Evolutionary conservation across 2,888 invertebrate genomes (phyloP).

Genomic region (Drosophila cognata): DNA sequence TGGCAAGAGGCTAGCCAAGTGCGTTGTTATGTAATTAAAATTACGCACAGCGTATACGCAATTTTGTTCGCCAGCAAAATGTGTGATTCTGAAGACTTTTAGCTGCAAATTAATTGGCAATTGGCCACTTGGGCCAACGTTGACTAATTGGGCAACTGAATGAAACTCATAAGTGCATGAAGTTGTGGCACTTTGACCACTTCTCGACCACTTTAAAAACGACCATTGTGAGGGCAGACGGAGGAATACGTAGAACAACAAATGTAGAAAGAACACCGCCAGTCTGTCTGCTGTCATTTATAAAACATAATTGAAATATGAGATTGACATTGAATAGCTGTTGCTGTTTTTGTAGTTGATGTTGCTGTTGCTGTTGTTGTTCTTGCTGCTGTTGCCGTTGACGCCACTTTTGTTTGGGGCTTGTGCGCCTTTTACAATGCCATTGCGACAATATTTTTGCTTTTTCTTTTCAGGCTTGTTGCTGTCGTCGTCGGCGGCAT

Average conservation of each 20-base stretch:
- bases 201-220: neutral
- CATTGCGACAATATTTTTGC: conserved; percentile 50
- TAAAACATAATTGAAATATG: conserved; percentile 79
- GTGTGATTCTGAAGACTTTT: conserved; percentile 27
- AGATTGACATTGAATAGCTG: conserved; percentile 77
- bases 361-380: conserved; percentile 23
- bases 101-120: conserved; percentile 6
- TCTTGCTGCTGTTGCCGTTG: conserved; percentile 28
- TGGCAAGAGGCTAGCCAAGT: conserved; percentile 25
- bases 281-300: conserved; percentile 71
- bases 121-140: neutral
- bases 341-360: conserved; percentile 30
- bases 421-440: conserved; percentile 30
- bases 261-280: conserved; percentile 36
- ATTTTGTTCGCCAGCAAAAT: conserved; percentile 15
- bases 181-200: neutral
- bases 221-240: neutral
- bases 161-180: conserved; percentile 5
- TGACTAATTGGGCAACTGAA: conserved; percentile 2
- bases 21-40: conserved; percentile 62
- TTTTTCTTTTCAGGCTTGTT: conserved; percentile 25
- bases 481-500: conserved; percentile 36
- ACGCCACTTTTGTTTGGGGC: conserved; percentile 45
- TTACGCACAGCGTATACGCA: conserved; percentile 50
- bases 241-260: neutral